Base-by-base conservation (phyloP, 2,797 vertebrate species). In the Galago senegalensis region DNA sequence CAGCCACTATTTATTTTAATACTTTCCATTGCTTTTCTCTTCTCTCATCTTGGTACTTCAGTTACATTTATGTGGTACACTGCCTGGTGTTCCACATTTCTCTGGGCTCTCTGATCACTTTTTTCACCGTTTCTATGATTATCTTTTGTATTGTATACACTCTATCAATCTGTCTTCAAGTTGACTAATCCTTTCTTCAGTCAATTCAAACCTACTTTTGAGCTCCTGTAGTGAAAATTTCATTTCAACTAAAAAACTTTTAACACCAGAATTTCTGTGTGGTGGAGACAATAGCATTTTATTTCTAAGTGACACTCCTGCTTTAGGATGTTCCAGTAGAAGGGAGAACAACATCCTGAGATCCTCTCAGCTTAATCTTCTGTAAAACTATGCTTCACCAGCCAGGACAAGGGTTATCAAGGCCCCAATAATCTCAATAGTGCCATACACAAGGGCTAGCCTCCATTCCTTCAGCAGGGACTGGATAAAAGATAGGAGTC, bases 261-360 rank as follows among this genome's bases (percentile, higher is more conserved):
- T 34, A 77, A 37, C 31, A 77, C n/a, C 25, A 53, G 10, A 53
- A 65, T 89, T 89, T 77, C 43, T 25, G 56, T 20, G 31, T 69
- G 25, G 65, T 49, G 46, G 21, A 10, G 21, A 89, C 25, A 91
- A 58, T 25, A 49, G 20, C 40, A 89, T 13, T 61, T 87, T 73
- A 27, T 91, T 40, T 92, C 89, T 63, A n/a, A 88, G 25, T n/a
- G 61, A 82, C 27, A 76, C 31, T 91, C 34, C 31, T 89, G 69
- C 37, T 91, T 65, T 69, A 87, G 58, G 34, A 70, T 3, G 20
- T 93, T 70, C 83, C 53, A 67, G 18, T 49, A 18, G 29, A 49
- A 20, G 37, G 46, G n/a, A 8, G 13, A 75, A 90, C 20, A 86
- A 49, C 34, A 73, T 29, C 29, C 70, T 94, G 53, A 91, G 21